Conservation (phyloP, 2,888 invertebrate species). For the Caenorhabditis sp. region DNA sequence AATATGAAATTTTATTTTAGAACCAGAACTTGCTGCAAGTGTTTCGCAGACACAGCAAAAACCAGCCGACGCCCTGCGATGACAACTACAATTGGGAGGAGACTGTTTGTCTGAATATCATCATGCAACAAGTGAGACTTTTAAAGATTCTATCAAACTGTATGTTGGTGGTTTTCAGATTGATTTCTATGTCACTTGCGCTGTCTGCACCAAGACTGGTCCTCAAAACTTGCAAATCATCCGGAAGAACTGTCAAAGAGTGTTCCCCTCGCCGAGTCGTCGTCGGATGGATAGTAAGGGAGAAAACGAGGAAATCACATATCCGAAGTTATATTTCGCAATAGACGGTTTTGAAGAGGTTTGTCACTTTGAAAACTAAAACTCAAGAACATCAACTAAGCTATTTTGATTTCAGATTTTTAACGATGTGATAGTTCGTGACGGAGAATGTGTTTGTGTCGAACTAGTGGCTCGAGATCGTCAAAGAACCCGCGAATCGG, state of each 20-base stretch:
- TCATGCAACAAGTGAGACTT: conserved; percentile 91
- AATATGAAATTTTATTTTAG: conserved; percentile 15
- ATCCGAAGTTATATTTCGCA: conserved; percentile 99
- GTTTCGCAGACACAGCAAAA: conserved; percentile 96
- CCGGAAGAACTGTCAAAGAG: conserved; percentile 90
- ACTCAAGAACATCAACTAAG: no score
- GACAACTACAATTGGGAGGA: conserved; percentile 99
- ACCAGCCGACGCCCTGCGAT: conserved; percentile 93
- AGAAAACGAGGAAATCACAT: conserved; percentile 97
- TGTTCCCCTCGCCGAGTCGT: conserved; percentile 94
- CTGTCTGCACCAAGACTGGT: conserved; percentile 97
- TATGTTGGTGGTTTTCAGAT: conserved; percentile 85
- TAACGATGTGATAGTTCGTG: conserved; percentile 96
- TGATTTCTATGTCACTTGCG: conserved; percentile 97
- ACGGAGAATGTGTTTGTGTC: conserved; percentile 99
- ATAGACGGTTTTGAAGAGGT: conserved; percentile 99
- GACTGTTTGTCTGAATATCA: conserved; percentile 96
- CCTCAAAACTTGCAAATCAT: conserved; percentile 97
- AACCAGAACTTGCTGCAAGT: conserved; percentile 88
- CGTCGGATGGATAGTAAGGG: conserved; percentile 97
- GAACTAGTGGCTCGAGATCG: conserved; percentile 94
- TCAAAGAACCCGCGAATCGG: conserved; percentile 87
- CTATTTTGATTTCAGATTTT: conserved; percentile 87
- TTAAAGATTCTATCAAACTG: background rate
- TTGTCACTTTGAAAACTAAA: no score